Base-by-base conservation (phyloP, 2,888 invertebrate species). In the Geophilus truncorum region DNA sequence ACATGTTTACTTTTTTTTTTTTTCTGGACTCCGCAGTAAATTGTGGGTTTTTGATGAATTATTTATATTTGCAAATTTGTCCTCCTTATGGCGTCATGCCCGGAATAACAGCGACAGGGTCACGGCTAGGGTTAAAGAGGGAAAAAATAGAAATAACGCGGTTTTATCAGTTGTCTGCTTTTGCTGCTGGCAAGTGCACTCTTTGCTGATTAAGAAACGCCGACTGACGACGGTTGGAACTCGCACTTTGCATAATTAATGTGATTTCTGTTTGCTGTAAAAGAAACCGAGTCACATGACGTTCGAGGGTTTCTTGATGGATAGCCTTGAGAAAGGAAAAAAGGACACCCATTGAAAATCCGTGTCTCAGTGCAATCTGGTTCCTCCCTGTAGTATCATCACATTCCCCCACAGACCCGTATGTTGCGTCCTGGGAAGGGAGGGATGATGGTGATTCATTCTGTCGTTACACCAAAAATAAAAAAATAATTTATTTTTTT, bases 331-430 rank as follows among this genome's bases (percentile, higher is more conserved):
- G 70, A 25, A n/a, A 18, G 57, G 1, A 51, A 51, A 51, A 51
- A 51, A 51, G 28, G 70, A 70, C 28, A 70, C 70, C 28, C 70
- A 70, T 70, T 70, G 70, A 70, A 70, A 70, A 70, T 70, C 70
- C 70, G 12, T 70, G 70, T 70, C 70, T 70, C 70, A 28, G 70
- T 70, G 70, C 70, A 70, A 70, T 70, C 70, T 70, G 70, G 70
- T 25, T 70, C 70, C n/a, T 70, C 70, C 70, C 70, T 28, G 28
- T 70, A 25, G 70, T 70, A 70, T 70, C 70, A 70, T 70, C 70
- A 28, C 70, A 70, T 70, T 70, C 70, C 70, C 70, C 70, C 28
- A 70, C 70, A 70, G 70, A 28, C 23, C 28, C 28, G 23, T 70
- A 70, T 25, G 9, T n/a, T 28, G 23, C 7, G n/a, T n/a, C n/a